Evolutionary conservation across 2,888 invertebrate genomes (phyloP), one percentile per base, ranked within the genome.

Genomic region (Cyclophora punctaria): DNA sequence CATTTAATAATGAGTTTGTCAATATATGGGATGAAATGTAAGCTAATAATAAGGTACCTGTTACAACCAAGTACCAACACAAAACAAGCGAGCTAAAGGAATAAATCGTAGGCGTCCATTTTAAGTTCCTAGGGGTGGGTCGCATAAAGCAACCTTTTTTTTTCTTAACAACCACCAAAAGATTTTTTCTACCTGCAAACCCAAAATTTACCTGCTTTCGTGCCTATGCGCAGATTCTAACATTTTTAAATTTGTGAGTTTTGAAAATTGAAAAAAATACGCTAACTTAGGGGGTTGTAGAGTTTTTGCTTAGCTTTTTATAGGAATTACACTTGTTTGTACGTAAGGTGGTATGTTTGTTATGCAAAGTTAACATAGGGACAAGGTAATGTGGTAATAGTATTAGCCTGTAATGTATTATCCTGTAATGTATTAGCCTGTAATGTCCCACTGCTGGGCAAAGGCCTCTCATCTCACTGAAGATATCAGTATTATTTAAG

Each of bases 171-270:
- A 77, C 75, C 71, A 75, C 75, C 63, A 75, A 73, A 63, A 77
- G 66, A 76, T 87, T 87, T 86, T 86, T 87, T 86, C 84, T 87
- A 87, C 87, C 87, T 87, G 87, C 83, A 74, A 83, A 81, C 84
- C 82, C 65, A 73, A 78, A 20, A 64, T 73, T 78, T 87, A 86
- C 86, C 86, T 86, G 87, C 56, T 53, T 60, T 63, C 56, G 60
- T 71, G 79, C 77, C 59, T 64, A 52, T 65, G 80, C 87, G 87
- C 86, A 85, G 85, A 84, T 72, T 82, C 76, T 66, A 75, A 70
- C 75, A 69, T 75, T 76, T 76, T 75, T 70, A 62, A 75, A 60
- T 69, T 70, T 71, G 46, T 59, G 74, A 68, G 52, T 65, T 75
- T 80, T 81, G 78, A 77, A 72, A 66, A 69, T 68, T 66, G 69